phyloP scores from a whole-genome alignment of 1,140 invertebrate species.

The Scaptomyza pallida region DNA sequence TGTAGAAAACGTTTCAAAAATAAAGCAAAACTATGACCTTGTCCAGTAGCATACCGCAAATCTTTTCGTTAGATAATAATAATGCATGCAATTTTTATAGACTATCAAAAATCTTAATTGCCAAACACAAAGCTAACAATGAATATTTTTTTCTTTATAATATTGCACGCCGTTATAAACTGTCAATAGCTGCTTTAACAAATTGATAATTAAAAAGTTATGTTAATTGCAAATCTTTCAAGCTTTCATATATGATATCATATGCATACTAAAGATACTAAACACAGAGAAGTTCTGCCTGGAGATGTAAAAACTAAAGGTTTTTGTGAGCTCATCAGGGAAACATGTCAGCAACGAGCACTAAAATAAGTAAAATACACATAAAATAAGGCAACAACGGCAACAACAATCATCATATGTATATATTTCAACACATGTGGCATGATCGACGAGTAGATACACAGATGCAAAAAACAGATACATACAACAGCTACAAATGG shows the following conservation, averaged over 20 bases:
- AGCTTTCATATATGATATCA: constrained; percentile 56
- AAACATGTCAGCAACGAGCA: constrained; percentile 34
- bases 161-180: constrained; percentile 19
- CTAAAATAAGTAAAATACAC: constrained; percentile 20
- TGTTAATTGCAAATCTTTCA: constrained; percentile 30
- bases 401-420: constrained; percentile 13
- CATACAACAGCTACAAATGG: neutral
- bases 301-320: constrained; percentile 30
- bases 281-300: constrained; percentile 25
- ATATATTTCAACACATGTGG: constrained; percentile 35
- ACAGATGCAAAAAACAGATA: constrained; percentile 9
- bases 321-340: constrained; percentile 60
- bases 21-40: neutral
- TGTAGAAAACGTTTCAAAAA: neutral
- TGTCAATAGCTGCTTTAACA: neutral
- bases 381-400: constrained; percentile 15
- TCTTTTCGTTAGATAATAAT: neutral
- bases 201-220: constrained; percentile 15
- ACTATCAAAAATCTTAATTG: neutral
- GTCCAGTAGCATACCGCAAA: neutral
- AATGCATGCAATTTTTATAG: neutral
- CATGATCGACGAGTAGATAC: constrained; percentile 40
- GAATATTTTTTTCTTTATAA: no score
- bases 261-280: neutral
- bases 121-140: neutral